Evolutionary conservation across 2,797 vertebrate species (phyloP).

Genomic region (Heterohyrax brucei): DNA sequence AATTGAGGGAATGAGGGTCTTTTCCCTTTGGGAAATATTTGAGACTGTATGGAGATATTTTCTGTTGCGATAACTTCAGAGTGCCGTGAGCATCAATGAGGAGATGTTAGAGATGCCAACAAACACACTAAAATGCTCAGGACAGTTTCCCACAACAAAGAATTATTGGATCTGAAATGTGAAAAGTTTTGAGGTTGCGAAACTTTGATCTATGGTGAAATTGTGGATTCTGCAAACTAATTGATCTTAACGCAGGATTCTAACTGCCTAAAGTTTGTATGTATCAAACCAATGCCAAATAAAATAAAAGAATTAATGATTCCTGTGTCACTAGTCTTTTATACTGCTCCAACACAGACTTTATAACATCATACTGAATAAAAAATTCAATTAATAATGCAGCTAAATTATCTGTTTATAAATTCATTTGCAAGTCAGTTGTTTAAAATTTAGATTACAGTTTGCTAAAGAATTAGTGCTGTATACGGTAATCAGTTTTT

Average conservation of each 20-base stretch:
- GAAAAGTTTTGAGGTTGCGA: background rate
- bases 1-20: background rate
- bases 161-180: background rate
- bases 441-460: slow-evolving; percentile 5
- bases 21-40: fast-evolving
- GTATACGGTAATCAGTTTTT: background rate
- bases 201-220: background rate
- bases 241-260: background rate
- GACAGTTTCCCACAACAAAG: background rate
- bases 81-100: background rate
- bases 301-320: background rate
- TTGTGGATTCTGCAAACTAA: background rate
- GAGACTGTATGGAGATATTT: background rate
- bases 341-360: background rate
- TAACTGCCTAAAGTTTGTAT: background rate
- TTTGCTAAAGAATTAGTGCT: slow-evolving; percentile 19
- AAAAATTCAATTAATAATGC: background rate
- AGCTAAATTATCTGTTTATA: background rate
- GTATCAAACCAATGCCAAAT: background rate
- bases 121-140: background rate
- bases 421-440: background rate
- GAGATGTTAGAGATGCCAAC: background rate
- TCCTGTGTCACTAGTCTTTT: slow-evolving; percentile 14
- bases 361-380: background rate
- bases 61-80: background rate